These are phyloP conservation scores for Rhyacophila brunnea DNA, from an alignment of 1,140 invertebrate genomes.

Conservation along the genomic window DNA sequence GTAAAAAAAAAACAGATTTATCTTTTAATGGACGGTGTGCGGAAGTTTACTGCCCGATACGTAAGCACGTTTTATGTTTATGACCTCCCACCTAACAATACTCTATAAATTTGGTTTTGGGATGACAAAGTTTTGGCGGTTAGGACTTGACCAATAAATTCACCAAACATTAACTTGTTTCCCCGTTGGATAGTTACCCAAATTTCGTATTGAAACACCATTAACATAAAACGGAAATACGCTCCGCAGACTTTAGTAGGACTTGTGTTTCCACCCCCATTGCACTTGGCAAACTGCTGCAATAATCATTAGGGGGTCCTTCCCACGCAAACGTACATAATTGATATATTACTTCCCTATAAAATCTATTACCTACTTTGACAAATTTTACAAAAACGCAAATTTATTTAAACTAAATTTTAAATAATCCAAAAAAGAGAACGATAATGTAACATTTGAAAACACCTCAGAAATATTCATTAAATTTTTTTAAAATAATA, in stretches of 20 bases:
- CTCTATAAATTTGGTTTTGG: slow-evolving; percentile 27
- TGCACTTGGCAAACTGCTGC: no score
- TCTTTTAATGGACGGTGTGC: slow-evolving; percentile 27
- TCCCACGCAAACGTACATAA: no score
- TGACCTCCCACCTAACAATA: slow-evolving; percentile 31
- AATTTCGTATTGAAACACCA: slow-evolving; percentile 29
- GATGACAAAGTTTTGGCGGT: slow-evolving; percentile 35
- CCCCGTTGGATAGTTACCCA: slow-evolving; percentile 25
- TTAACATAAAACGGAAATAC: slow-evolving; percentile 28
- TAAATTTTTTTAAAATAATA: no score
- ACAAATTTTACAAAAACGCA: no score
- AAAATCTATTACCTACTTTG: no score
- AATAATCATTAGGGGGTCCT: no score
- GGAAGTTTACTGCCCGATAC: slow-evolving; percentile 27
- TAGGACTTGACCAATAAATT: slow-evolving; percentile 36
- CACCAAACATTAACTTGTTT: slow-evolving; percentile 32
- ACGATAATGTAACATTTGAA: no score
- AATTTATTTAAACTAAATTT: no score
- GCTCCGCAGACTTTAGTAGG: slow-evolving; percentile 3
- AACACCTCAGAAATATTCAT: no score
- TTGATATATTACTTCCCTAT: no score
- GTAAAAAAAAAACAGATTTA: slow-evolving; percentile 31
- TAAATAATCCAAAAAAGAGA: no score
- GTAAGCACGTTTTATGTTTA: slow-evolving; percentile 35
- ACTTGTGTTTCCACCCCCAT: background rate